Evolutionary conservation across 2,888 invertebrate species (phyloP), one percentile per base, ranked within the genome.

Genomic region (Tinea pellionella): DNA sequence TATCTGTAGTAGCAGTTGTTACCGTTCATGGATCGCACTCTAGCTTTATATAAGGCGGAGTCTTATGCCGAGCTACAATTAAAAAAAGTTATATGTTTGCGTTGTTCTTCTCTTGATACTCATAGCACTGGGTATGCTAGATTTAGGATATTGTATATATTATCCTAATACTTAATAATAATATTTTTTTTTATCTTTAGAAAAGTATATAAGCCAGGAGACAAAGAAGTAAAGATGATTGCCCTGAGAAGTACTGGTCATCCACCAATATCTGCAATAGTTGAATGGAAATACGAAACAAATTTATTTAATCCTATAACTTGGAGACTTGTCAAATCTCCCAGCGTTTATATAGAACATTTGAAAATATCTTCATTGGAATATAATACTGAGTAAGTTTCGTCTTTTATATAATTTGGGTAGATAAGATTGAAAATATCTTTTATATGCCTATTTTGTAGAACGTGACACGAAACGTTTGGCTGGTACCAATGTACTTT

Each of bases 221-320:
- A 89, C 19, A 75, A 88, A 9, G 92, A 94, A 69, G 91, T 88
- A 0, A 88, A 90, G 32, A 89, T 95, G 64, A 83, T 94, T 15
- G 89, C 93, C 0, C 91, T 92, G 0, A 88, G 89, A 60, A 89
- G 91, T 63, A 88, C 94, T 0, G 91, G 91, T 0, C 70, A 76
- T 57, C 89, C 91, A 30, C 90, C 94, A 1, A 87, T 90, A 61
- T 90, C 91, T 0, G 91, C 92, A 0, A 90, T 92, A 64, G 90
- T 95, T 0, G 90, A 92, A 67, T 96, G 94, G 94, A 91, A 92
- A 67, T 95, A 94, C 68, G 91, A 92, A 67, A 92, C 92, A 2
- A 94, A 92, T 63, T 75, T 94, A 18, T 89, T 95, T 66, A 96
- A 95, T 77, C 94, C 95, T 0, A 89, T 95, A 64, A 95, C 95